Percentiles rank a stretch among this genome's conserved stretches.
phyloP scores from a whole-genome alignment of 2,888 invertebrate species.

The Altica lythri region DNA sequence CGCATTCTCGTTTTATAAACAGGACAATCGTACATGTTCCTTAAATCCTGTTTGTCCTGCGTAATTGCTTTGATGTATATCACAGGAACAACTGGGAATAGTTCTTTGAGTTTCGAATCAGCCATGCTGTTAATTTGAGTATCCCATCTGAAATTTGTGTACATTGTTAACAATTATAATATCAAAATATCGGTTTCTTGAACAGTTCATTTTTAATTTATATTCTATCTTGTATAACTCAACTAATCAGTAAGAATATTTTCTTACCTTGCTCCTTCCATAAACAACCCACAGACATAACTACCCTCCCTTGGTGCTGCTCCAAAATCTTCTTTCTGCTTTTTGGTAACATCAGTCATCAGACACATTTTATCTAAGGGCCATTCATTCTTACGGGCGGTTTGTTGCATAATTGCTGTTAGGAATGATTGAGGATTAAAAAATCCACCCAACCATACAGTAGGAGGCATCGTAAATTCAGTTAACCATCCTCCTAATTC shows the following conservation, averaged over 20 bases:
- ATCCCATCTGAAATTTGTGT: constrained; percentile 73
- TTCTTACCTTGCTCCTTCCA: constrained; percentile 79
- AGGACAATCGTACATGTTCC: constrained; percentile 90
- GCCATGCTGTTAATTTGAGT: constrained; percentile 74
- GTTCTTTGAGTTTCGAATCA: constrained; percentile 85
- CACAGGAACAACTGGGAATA: constrained; percentile 90
- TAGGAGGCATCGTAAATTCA: constrained; percentile 84
- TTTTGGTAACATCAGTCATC: constrained; percentile 93
- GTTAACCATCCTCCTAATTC: constrained; percentile 83
- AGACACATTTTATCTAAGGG: constrained; percentile 95
- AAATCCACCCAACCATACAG: constrained; percentile 93
- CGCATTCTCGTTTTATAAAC: constrained; percentile 89
- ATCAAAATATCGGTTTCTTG: not conserved
- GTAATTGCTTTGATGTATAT: constrained; percentile 85
- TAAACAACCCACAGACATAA: constrained; percentile 84
- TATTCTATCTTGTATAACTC: not conserved
- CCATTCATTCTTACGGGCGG: constrained; percentile 94
- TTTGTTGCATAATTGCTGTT: constrained; percentile 97
- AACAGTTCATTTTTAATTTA: not conserved
- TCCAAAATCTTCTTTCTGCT: constrained; percentile 80
- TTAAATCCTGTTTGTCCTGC: constrained; percentile 85
- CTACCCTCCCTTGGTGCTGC: constrained; percentile 89
- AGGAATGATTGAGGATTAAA: constrained; percentile 97
- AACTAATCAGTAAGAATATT: not conserved
- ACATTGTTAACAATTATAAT: not conserved